Percentiles rank a stretch among this genome's conserved stretches.
Conservation (phyloP, 2,888 invertebrate species). For the Limnephilus auricula region DNA sequence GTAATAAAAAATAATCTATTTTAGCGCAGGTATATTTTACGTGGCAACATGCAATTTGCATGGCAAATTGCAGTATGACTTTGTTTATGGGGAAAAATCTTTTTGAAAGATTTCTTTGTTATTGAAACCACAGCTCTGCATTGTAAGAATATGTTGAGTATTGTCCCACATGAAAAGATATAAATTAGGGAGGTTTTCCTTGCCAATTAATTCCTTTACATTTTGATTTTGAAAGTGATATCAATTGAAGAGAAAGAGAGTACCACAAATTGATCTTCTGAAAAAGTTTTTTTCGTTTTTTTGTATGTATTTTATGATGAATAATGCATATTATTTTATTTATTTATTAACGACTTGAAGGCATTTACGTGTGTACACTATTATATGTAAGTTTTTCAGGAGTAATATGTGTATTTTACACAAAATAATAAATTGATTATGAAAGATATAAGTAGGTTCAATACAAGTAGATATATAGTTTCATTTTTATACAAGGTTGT, state of each 20-base stretch:
- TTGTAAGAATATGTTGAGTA: not conserved
- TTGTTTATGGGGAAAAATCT: not conserved
- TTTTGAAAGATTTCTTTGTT: not conserved
- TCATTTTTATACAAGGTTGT: too few species aligned
- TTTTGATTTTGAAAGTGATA: not conserved
- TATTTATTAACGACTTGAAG: too few species aligned
- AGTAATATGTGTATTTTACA: too few species aligned
- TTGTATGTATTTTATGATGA: not conserved
- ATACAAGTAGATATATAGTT: too few species aligned
- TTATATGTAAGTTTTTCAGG: too few species aligned
- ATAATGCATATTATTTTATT: too few species aligned
- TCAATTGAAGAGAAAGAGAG: not conserved
- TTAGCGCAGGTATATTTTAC: not conserved
- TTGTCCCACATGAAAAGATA: not conserved
- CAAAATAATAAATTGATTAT: too few species aligned
- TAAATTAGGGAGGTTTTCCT: not conserved
- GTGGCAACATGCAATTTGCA: slow-evolving; percentile 12
- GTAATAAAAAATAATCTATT: not conserved
- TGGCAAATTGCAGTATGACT: not conserved
- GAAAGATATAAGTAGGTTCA: too few species aligned
- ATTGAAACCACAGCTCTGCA: not conserved
- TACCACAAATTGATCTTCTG: not conserved
- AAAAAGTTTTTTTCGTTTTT: not conserved
- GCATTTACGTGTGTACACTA: too few species aligned
- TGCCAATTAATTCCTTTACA: too few species aligned